These are phyloP conservation scores for Mesorhabditis spiculigera DNA, from an alignment of 2,888 invertebrate species.

Conservation along the genomic window DNA sequence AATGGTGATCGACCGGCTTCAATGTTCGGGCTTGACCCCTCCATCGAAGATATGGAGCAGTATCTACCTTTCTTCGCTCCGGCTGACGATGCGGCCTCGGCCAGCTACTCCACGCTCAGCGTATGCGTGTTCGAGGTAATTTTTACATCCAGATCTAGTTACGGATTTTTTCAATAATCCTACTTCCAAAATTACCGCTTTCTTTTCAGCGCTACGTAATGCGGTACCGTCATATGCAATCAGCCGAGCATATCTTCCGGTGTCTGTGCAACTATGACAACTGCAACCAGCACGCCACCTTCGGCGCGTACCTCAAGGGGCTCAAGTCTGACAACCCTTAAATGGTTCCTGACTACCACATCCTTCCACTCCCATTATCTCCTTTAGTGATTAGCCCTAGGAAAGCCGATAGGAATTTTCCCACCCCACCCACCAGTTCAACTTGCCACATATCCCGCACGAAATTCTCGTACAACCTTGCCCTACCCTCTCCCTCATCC, in stretches of 20 bases:
- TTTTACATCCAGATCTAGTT: background rate
- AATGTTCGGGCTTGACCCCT: background rate
- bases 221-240: background rate
- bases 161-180: too few relatives aligned
- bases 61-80: background rate
- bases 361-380: too few relatives aligned
- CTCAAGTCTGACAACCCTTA: background rate
- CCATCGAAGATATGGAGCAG: background rate
- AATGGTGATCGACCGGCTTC: background rate
- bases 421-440: too few relatives aligned
- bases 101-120: background rate
- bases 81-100: background rate
- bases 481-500: too few relatives aligned
- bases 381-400: too few relatives aligned
- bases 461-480: too few relatives aligned
- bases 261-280: constrained; percentile 49
- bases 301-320: background rate
- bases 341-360: background rate
- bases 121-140: background rate
- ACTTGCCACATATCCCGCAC: too few relatives aligned
- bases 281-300: constrained; percentile 23
- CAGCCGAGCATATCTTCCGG: constrained; percentile 39
- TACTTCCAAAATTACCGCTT: background rate
- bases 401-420: too few relatives aligned
- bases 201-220: background rate